Base-by-base conservation (phyloP, 2,888 invertebrate genomes). In the Cristatella mucedo region DNA sequence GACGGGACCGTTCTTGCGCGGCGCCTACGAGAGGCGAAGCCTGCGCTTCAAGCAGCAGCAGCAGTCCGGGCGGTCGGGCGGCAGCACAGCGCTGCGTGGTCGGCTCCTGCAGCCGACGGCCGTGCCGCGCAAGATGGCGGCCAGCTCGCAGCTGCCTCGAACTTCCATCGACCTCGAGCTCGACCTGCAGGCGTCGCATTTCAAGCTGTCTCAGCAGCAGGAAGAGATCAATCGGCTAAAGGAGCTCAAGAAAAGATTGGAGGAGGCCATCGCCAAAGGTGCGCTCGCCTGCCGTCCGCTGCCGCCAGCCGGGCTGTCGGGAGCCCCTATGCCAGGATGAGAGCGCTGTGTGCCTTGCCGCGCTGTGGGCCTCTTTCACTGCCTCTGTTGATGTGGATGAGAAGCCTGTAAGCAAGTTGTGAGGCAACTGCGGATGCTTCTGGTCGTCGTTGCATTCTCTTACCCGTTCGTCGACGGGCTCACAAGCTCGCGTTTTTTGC, bases 81-180 rank as follows among this genome's bases (percentile, higher is more conserved):
- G 11, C 9, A 32, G 9, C 9, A 32, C 9, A 32, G 33, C 11
- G 9, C 9, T 11, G 9, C 9, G 15, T n/a, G 11, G 9, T 13
- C 9, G 13, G 13, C 9, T 32, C 11, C 15, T 9, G 9, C 13
- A n/a, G 11, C 21, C 33, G 34, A 33, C 20, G 32, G 20, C 31
- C 7, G 13, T 18, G 9, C 16, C 26, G 13, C 40, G 21, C 11
- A 33, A 24, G 5, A 32, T 19, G 4, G n/a, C 11, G 18, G n/a
- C 20, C 11, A 11, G 21, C 18, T 30, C 20, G 4, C 29, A 22
- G 6, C 29, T 30, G 4, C 13, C 21, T 21, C 44, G 85, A 50
- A 91, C 91, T 1, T 86, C 87, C 1, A 73, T 91, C 38, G 91
- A 91, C 67, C 73, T 91, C 49, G 81, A 89, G 59, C 71, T 91